Base-by-base conservation (phyloP, 2,113 vertebrate species). In the Protomyctophum bolini region DNA sequence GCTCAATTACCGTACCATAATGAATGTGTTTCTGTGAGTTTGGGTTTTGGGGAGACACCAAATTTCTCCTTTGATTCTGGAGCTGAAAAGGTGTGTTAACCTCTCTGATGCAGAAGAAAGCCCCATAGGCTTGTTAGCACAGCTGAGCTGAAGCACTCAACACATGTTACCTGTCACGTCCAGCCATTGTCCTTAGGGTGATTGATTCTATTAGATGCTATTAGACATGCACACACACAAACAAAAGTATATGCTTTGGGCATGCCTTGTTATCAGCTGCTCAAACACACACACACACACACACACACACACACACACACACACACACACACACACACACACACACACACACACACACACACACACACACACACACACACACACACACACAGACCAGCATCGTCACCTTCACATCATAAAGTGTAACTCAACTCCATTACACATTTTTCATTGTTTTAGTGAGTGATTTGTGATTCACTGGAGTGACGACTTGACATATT, bases 121-220 rank as follows among this genome's bases (percentile, higher is more conserved):
- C 33, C 33, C 33, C 3, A 41, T 41, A 41, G 49, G 75, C 66
- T 28, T 72, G 54, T 82, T 63, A 63, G 68, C 72, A 77, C 75
- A 77, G 82, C 77, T 84, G 82, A 80, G 12, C 50, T 51, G 14
- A 63, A 51, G 68, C 61, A 69, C 74, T 75, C 52, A 63, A 78
- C 75, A 75, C 46, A 67, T 72, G 75, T 72, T 78, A 41, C 11
- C 60, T 29, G 61, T 77, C 59, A 64, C 52, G 64, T 21, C 60
- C 59, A 51, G 58, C 66, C 46, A 59, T 78, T 78, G 63, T 62
- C 68, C 58, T 62, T 60, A 68, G 60, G 50, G 71, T 74, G 70
- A 82, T 73, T 81, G 65, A 81, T 72, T 46, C 52, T 41, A 63
- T 57, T 9, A 14, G 1, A 52, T 12, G 15, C 47, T 28, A 49